Base-by-base conservation (phyloP, 1,140 invertebrate species). In the Drosophila guanche region DNA sequence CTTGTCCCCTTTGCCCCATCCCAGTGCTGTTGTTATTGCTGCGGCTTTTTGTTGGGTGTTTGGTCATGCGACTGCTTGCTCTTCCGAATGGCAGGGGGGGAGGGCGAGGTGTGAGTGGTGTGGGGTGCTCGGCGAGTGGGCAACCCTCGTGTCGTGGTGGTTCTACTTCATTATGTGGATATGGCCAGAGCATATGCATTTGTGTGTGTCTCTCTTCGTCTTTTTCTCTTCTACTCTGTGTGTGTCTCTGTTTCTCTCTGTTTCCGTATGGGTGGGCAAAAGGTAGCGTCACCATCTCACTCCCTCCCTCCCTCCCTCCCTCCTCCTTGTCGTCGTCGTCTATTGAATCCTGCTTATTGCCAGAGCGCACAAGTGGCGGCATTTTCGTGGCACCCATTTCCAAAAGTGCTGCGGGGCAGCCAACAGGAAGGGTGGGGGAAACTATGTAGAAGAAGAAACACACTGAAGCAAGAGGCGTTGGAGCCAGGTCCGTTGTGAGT, bases 141-240 rank as follows among this genome's bases (percentile, higher is more conserved):
- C 67, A 69, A 69, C 67, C 69, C 65, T 70, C 69, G 69, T 62
- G 62, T 37, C 65, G 67, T 68, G 63, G 68, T 43, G 75, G 77
- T 71, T 81, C 67, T 86, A 86, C 80, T 84, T 86, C 81, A 84
- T 84, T 86, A 84, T 84, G 81, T 59, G 81, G 60, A 86, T 85
- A 63, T 58, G 54, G 58, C 42, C 69, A 50, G 62, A 56, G 29
- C 55, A 16, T 54, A 16, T 54, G 40, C 42, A 4, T 40, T 14
- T 53, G 42, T 56, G 23, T 63, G 51, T 76, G 50, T 57, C 53
- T 41, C 10, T n/a, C 14, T 22, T 20, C 16, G 40, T 12, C 3
- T 16, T 25, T 37, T 33, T 25, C 22, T 45, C n/a, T 20, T 1
- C 1, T 20, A 20, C 16, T 20, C 16, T 20, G 16, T 20, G 29